Evolutionary conservation across 2,888 invertebrate species (phyloP).

Genomic region (Silvanus unidentatus): DNA sequence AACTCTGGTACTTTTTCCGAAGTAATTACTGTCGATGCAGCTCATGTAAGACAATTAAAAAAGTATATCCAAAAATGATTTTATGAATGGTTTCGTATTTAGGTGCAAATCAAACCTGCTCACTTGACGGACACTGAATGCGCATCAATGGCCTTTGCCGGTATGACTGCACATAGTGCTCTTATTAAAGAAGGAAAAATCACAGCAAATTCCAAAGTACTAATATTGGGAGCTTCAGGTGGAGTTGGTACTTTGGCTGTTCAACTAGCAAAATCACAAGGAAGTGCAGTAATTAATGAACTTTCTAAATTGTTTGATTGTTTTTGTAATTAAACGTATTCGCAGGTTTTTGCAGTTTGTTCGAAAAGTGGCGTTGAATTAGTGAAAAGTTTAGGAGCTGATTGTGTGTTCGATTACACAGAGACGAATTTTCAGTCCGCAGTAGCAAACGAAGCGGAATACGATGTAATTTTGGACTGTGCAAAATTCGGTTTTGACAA

Average conservation of each 20-base stretch:
- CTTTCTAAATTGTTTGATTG: slow-evolving; percentile 3
- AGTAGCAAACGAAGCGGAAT: slow-evolving; percentile 59
- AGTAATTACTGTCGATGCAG: slow-evolving; percentile 52
- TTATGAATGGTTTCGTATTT: too few species aligned
- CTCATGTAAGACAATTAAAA: slow-evolving; percentile 32
- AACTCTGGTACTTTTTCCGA: slow-evolving; percentile 78
- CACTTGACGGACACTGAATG: slow-evolving; percentile 62
- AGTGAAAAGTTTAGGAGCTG: slow-evolving; percentile 62
- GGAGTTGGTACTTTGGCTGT: slow-evolving; percentile 86
- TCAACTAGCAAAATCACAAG: slow-evolving; percentile 76
- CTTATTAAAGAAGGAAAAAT: slow-evolving; percentile 61
- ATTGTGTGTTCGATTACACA: slow-evolving; percentile 70
- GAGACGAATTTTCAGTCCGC: slow-evolving; percentile 53
- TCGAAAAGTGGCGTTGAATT: slow-evolving; percentile 61
- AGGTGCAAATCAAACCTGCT: slow-evolving; percentile 63
- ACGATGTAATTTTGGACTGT: slow-evolving; percentile 80
- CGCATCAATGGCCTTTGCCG: slow-evolving; percentile 77
- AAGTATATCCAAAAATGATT: too few species aligned
- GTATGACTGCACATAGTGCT: slow-evolving; percentile 81
- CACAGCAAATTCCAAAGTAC: slow-evolving; percentile 53
- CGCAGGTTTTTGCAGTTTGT: slow-evolving; percentile 65
- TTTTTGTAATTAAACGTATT: slow-evolving; percentile 16
- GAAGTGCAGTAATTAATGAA: slow-evolving; percentile 54
- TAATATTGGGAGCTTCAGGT: slow-evolving; percentile 85
- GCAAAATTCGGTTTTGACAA: slow-evolving; percentile 62